Evolutionary conservation across 1,140 invertebrate genomes (phyloP), one percentile per base, ranked within the genome.

Genomic region (Charaxes varanes): DNA sequence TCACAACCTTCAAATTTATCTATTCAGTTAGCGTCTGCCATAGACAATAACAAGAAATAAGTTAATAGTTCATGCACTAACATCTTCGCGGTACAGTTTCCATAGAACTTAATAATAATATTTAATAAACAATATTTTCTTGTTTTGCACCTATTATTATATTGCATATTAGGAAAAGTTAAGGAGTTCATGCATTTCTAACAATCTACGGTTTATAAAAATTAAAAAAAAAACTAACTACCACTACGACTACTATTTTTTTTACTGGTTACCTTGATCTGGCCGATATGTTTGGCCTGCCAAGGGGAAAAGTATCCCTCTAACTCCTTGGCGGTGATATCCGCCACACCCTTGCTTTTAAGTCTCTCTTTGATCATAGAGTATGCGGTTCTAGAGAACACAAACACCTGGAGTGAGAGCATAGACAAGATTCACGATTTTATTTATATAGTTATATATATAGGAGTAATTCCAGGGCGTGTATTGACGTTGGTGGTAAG

Each of bases 231-330:
- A 13, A 14, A 31, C n/a, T n/a, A n/a, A n/a, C n/a, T n/a, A n/a
- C n/a, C n/a, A n/a, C n/a, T n/a, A n/a, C n/a, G n/a, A n/a, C n/a
- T n/a, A n/a, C n/a, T n/a, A n/a, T n/a, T n/a, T n/a, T n/a, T n/a
- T n/a, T n/a, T n/a, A n/a, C n/a, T n/a, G n/a, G 8, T 92, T 67
- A 92, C 88, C 82, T 88, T 90, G 51, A 92, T 93, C 53, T 88
- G 85, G 22, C 93, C 93, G 56, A 94, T 89, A 80, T 95, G 93
- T 42, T 93, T 92, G 13, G 93, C 91, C 74, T 93, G 92, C 90
- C 91, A 93, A 4, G 93, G 93, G 19, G 92, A 92, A 66, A 94
- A 93, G 55, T 91, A 94, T 47, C 90, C 90, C 50, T 87, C 86
- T 13, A 95, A 73, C 64, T 95, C 93, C 12, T 89, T 81, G 52